These are phyloP conservation scores for Hypsibius dujardini DNA, from an alignment of 1,140 invertebrate genomes.

Conservation along the genomic window DNA sequence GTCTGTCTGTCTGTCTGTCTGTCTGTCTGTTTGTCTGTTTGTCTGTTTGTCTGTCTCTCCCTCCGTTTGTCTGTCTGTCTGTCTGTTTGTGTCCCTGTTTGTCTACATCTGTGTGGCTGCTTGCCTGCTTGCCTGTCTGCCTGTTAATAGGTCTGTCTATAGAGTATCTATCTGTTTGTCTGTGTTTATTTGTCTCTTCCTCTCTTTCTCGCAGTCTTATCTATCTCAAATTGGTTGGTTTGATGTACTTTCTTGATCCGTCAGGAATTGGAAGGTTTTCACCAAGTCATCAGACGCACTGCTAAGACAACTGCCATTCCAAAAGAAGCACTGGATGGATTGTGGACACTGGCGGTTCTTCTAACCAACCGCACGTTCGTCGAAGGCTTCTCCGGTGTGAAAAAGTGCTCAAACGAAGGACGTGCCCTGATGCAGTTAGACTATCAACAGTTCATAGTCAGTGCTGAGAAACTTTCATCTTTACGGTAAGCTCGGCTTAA, in stretches of 20 bases:
- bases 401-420: conserved; percentile 87
- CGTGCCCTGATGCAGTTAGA: conserved; percentile 91
- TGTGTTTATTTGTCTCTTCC: conserved; percentile 17
- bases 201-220: conserved; percentile 20
- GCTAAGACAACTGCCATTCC: conserved; percentile 48
- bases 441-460: conserved; percentile 79
- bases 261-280: conserved; percentile 59
- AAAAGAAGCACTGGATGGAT: conserved; percentile 43
- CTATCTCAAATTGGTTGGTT: conserved; percentile 25
- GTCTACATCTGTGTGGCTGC: too few relatives aligned
- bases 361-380: conserved; percentile 67
- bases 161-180: too few relatives aligned
- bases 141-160: too few relatives aligned
- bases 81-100: not conserved
- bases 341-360: conserved; percentile 73
- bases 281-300: conserved; percentile 52
- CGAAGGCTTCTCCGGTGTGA: conserved; percentile 74
- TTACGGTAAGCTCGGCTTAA: conserved; percentile 25
- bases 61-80: too few relatives aligned
- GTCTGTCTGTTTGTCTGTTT: not conserved
- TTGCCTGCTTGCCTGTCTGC: too few relatives aligned
- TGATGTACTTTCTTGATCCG: too few relatives aligned
- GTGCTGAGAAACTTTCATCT: conserved; percentile 64
- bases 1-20: too few relatives aligned
- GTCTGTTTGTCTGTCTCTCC: too few relatives aligned